These are phyloP conservation scores for Macrosoma leucophasiata DNA, from an alignment of 2,888 invertebrate species.

Conservation along the genomic window DNA sequence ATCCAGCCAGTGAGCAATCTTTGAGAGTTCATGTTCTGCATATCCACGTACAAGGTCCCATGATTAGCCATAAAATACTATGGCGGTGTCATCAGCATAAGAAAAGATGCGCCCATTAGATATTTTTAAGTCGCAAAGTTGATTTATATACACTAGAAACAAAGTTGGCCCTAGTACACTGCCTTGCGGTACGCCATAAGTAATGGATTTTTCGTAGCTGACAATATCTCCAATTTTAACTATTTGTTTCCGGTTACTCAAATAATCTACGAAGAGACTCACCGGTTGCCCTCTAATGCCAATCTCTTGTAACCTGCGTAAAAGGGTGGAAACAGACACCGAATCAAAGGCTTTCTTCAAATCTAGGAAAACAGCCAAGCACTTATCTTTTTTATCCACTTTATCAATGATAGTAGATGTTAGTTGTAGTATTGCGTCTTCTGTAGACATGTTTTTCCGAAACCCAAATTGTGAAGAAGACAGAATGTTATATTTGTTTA, in stretches of 20 bases:
- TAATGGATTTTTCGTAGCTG: slow-evolving; percentile 1
- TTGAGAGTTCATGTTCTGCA: slow-evolving; percentile 2
- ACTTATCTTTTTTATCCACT: slow-evolving; percentile 4
- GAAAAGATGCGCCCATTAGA: slow-evolving; percentile 5
- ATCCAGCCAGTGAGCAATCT: slow-evolving; percentile 1
- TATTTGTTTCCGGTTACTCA: slow-evolving; percentile 2
- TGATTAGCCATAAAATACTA: slow-evolving; percentile 19
- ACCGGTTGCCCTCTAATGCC: slow-evolving; percentile 10
- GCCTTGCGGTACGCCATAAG: slow-evolving; percentile 11
- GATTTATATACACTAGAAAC: slow-evolving; percentile 14
- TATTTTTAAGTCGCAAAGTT: neutral
- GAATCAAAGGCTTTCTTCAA: slow-evolving; percentile 13
- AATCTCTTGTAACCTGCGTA: slow-evolving; percentile 6
- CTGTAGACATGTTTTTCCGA: slow-evolving; percentile 3
- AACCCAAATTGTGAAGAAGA: slow-evolving; percentile 11
- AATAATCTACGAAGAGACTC: slow-evolving; percentile 2
- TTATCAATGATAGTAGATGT: too few species aligned
- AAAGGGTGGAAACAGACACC: slow-evolving; percentile 7
- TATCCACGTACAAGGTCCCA: neutral
- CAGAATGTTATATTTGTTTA: slow-evolving; percentile 7
- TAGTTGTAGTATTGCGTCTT: slow-evolving; percentile 5
- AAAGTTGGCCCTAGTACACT: slow-evolving; percentile 11
- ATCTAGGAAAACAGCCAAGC: slow-evolving; percentile 9
- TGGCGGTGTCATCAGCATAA: slow-evolving; percentile 15
- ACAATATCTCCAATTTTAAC: slow-evolving; percentile 6